Evolutionary conservation across 2,888 invertebrate genomes (phyloP).

Genomic region (Drosophila borborema): DNA sequence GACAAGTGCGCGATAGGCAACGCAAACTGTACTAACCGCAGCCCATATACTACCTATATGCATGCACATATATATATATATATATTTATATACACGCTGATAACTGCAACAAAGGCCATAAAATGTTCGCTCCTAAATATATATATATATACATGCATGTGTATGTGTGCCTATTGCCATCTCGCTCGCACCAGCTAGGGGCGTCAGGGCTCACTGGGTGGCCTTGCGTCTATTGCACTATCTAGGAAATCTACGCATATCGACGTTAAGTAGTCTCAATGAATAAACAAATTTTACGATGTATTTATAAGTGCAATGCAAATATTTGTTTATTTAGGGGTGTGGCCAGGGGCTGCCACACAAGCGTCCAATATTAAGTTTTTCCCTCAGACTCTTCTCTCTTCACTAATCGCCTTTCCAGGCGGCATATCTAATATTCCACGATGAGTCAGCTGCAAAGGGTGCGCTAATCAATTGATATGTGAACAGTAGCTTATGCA

Average conservation of each 20-base stretch:
- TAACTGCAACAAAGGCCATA: constrained; percentile 43
- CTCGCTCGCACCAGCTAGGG: constrained; percentile 26
- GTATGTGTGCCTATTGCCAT: constrained; percentile 6
- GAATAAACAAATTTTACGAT: constrained; percentile 70
- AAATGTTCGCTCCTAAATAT: constrained; percentile 17
- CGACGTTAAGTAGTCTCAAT: constrained; percentile 67
- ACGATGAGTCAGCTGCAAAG: constrained; percentile 19
- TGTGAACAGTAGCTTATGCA: not conserved
- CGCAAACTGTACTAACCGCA: constrained; percentile 67
- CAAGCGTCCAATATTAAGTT: not conserved
- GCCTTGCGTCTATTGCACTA: constrained; percentile 39
- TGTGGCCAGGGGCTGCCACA: not conserved
- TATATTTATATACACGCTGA: constrained; percentile 28
- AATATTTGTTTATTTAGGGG: constrained; percentile 50
- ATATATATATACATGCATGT: not conserved
- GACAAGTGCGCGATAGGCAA: constrained; percentile 69
- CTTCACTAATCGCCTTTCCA: not conserved
- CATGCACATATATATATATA: not conserved
- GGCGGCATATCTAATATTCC: constrained; percentile 1
- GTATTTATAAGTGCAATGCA: constrained; percentile 64
- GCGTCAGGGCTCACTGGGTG: constrained; percentile 21
- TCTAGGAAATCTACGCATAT: constrained; percentile 67
- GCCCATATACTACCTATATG: constrained; percentile 49
- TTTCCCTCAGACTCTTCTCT: not conserved
- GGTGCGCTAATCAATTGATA: constrained; percentile 4